Evolutionary conservation across 2,888 invertebrate species (phyloP).

Genomic region (Melieria omissa): DNA sequence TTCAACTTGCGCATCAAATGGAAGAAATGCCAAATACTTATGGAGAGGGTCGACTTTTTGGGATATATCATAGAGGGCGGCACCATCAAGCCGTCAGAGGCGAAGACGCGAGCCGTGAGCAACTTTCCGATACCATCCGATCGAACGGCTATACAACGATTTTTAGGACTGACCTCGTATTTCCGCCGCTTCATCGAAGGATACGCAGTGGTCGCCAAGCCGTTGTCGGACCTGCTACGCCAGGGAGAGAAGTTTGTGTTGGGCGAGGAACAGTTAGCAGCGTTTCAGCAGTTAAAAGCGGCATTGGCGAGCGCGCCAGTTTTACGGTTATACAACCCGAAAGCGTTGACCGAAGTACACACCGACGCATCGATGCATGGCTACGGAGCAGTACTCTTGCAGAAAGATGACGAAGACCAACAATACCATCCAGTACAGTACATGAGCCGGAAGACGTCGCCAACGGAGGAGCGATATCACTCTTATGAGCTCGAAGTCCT

Average conservation of each 20-base stretch:
- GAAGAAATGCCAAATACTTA: slow-evolving; percentile 40
- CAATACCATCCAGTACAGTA: slow-evolving; percentile 42
- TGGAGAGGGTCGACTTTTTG: slow-evolving; percentile 31
- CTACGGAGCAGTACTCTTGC: slow-evolving; percentile 38
- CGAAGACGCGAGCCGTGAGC: slow-evolving; percentile 29
- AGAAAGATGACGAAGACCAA: slow-evolving; percentile 25
- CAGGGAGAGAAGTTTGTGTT: slow-evolving; percentile 37
- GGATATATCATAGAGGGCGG: slow-evolving; percentile 22
- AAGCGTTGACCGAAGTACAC: slow-evolving; percentile 30
- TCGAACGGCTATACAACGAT: slow-evolving; percentile 31
- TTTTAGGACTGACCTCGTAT: slow-evolving; percentile 38
- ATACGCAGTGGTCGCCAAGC: slow-evolving; percentile 52
- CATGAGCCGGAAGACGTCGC: slow-evolving; percentile 25
- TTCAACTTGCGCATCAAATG: slow-evolving; percentile 36
- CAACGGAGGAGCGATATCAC: slow-evolving; percentile 23
- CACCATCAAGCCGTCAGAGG: slow-evolving; percentile 27
- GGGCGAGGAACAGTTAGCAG: slow-evolving; percentile 8
- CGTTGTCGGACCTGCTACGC: slow-evolving; percentile 50
- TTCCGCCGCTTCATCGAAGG: slow-evolving; percentile 33
- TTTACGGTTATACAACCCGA: slow-evolving; percentile 38
- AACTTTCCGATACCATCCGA: slow-evolving; percentile 33
- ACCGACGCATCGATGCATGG: slow-evolving; percentile 37
- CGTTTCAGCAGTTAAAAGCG: slow-evolving; percentile 35
- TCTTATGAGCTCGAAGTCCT: slow-evolving; percentile 30
- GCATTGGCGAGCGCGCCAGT: slow-evolving; percentile 34